Conservation (phyloP, 2,113 vertebrate species). For the Plectropomus leopardus region DNA sequence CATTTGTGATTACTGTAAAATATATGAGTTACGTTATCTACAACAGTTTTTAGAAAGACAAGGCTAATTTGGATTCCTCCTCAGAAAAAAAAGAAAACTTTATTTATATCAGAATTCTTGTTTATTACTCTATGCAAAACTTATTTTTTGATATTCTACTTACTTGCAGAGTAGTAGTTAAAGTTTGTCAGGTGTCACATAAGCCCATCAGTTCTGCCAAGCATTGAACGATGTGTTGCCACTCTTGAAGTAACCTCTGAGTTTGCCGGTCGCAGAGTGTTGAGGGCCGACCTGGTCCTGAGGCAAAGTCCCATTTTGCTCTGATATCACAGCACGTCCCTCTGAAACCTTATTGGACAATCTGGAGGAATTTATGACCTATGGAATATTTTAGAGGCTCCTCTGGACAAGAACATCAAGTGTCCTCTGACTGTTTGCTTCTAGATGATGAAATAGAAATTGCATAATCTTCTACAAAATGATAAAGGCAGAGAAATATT, state of each 20-base stretch:
- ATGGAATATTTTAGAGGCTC: constrained; percentile 55
- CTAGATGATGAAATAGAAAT: not conserved
- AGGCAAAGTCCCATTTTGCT: constrained; percentile 71
- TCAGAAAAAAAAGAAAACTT: not conserved
- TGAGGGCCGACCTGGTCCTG: constrained; percentile 50
- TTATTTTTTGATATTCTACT: constrained; percentile 18
- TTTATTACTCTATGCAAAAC: not conserved
- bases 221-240: constrained; percentile 14
- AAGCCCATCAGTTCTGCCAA: constrained; percentile 14
- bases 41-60: not conserved
- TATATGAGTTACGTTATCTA: no score
- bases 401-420: not conserved
- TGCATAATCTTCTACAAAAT: not conserved
- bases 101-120: not conserved
- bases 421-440: not conserved
- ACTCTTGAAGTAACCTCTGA: constrained; percentile 28
- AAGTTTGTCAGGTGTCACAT: constrained; percentile 27
- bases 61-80: not conserved
- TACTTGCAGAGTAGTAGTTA: constrained; percentile 49
- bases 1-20: not conserved
- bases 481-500: constrained; percentile 1
- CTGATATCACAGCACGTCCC: constrained; percentile 54
- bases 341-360: constrained; percentile 63
- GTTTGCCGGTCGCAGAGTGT: constrained; percentile 19
- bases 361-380: constrained; percentile 63